Evolutionary conservation across 2,797 vertebrate genomes (phyloP).

Genomic region (Epinephelus malabaricus): DNA sequence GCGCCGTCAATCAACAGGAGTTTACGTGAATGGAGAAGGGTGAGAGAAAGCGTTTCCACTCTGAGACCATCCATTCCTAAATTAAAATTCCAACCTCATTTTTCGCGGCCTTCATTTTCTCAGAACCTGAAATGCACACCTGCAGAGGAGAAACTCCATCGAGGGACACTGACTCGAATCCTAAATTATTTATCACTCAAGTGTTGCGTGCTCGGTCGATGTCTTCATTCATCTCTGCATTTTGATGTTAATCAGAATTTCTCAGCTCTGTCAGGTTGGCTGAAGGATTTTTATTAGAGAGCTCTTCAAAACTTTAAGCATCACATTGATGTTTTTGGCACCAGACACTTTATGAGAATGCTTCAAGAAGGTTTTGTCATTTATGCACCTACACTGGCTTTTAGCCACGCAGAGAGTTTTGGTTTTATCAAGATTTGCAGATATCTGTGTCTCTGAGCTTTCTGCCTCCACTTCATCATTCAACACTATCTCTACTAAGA

Average conservation of each 20-base stretch:
- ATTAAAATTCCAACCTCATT: constrained; percentile 70
- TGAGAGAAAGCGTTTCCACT: constrained; percentile 73
- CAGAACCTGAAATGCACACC: constrained; percentile 65
- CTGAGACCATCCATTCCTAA: constrained; percentile 63
- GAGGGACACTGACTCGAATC: constrained; percentile 25
- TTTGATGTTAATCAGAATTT: not conserved
- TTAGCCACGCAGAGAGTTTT: not conserved
- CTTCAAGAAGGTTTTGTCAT: not conserved
- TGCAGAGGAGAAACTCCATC: constrained; percentile 53
- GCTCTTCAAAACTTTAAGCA: not conserved
- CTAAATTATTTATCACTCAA: constrained; percentile 49
- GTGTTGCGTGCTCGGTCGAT: constrained; percentile 11
- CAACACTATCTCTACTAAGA: not conserved
- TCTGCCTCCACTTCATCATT: not conserved
- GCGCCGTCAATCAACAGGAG: constrained; percentile 53
- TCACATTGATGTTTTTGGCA: not conserved
- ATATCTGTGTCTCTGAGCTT: not conserved
- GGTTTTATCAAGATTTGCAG: not conserved
- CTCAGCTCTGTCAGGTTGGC: not conserved
- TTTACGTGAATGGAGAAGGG: constrained; percentile 58
- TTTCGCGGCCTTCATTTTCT: constrained; percentile 42
- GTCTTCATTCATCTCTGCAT: not conserved
- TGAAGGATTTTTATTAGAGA: not conserved
- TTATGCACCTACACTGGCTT: not conserved
- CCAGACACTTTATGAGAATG: not conserved